These are phyloP conservation scores for Auanema freiburgensis DNA, from an alignment of 2,888 invertebrate genomes.

Conservation along the genomic window DNA sequence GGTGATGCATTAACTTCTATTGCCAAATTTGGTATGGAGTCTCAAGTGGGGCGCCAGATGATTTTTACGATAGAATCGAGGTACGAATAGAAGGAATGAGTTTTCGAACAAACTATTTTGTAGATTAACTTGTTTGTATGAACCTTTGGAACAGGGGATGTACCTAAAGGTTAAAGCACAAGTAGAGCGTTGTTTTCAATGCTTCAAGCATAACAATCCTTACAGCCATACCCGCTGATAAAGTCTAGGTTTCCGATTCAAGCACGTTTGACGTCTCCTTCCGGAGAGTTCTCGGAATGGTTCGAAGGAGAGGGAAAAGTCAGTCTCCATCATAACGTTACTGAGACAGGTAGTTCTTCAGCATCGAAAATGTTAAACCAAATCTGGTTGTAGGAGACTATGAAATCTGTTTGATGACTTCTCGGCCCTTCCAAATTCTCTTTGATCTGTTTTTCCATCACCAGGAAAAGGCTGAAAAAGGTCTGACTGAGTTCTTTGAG, in stretches of 20 bases:
- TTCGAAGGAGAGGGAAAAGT: constrained; percentile 36
- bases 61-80: constrained; percentile 16
- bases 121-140: constrained; percentile 35
- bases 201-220: neutral
- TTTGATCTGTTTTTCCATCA: constrained; percentile 35
- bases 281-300: constrained; percentile 42
- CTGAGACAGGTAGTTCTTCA: constrained; percentile 29
- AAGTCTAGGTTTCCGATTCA: constrained; percentile 34
- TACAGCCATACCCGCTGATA: constrained; percentile 28
- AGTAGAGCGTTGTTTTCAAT: constrained; percentile 13
- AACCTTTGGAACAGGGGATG: constrained; percentile 31
- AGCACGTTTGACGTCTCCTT: constrained; percentile 40
- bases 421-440: constrained; percentile 32
- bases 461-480: constrained; percentile 32
- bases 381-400: constrained; percentile 31
- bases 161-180: constrained; percentile 29
- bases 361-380: neutral
- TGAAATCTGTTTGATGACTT: constrained; percentile 42
- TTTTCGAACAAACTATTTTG: neutral
- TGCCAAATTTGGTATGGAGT: constrained; percentile 11
- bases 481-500: constrained; percentile 18
- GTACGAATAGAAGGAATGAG: neutral
- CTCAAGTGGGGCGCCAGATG: constrained; percentile 14
- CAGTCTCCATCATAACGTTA: constrained; percentile 36
- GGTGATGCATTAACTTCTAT: constrained; percentile 10